Evolutionary conservation across 2,888 invertebrate genomes (phyloP).

Genomic region (Oscheius sp.): DNA sequence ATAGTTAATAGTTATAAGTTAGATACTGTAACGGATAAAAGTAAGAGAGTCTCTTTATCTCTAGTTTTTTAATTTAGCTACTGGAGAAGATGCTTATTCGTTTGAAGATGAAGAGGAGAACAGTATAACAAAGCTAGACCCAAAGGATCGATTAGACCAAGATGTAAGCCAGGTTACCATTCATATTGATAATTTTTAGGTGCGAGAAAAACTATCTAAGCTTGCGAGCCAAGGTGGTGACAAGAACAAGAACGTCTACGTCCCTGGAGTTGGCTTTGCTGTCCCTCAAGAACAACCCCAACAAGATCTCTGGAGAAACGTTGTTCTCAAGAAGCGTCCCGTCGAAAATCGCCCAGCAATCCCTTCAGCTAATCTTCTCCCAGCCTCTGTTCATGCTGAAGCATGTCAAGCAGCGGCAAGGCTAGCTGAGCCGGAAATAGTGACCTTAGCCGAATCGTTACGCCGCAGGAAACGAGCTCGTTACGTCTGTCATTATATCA

Average conservation of each 20-base stretch:
- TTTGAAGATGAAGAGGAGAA: conserved; percentile 49
- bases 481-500: conserved; percentile 32
- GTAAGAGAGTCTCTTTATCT: not conserved
- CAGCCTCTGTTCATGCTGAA: conserved; percentile 31
- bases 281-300: conserved; percentile 35
- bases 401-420: conserved; percentile 29
- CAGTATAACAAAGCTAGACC: not conserved
- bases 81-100: conserved; percentile 42
- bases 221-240: conserved; percentile 28
- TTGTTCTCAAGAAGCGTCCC: conserved; percentile 36
- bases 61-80: not conserved
- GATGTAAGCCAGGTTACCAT: conserved; percentile 21
- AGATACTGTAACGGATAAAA: not conserved
- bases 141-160: conserved; percentile 14
- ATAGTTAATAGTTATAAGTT: not conserved
- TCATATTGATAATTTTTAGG: conserved; percentile 5
- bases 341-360: conserved; percentile 24
- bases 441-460: conserved; percentile 42
- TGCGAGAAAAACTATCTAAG: conserved; percentile 17
- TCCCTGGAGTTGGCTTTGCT: conserved; percentile 48
- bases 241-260: conserved; percentile 43
- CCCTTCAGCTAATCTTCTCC: conserved; percentile 31
- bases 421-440: conserved; percentile 31
- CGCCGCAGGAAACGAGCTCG: conserved; percentile 34
- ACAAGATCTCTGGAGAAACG: conserved; percentile 38